These are phyloP conservation scores for Apodemia mormo DNA, from an alignment of 2,888 invertebrate species.

Conservation along the genomic window DNA sequence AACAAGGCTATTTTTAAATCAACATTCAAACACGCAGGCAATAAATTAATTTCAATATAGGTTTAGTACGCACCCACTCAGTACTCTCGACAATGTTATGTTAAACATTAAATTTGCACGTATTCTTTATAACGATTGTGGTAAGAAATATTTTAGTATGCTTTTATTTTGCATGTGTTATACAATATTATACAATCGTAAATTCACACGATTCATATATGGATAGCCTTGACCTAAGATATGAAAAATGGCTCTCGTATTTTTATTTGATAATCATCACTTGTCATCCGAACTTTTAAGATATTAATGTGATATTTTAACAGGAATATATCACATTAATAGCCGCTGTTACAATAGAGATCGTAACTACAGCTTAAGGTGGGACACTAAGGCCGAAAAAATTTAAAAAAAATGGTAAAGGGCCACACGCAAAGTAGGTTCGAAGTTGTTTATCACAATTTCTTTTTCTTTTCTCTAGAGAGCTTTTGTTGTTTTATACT, in stretches of 20 bases:
- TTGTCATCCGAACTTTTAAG: not conserved
- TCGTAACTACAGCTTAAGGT: no score
- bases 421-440: no score
- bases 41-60: constrained; percentile 5
- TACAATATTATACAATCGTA: constrained; percentile 5
- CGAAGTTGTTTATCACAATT: no score
- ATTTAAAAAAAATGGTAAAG: no score
- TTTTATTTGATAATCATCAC: constrained; percentile 1
- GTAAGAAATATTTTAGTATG: not conserved
- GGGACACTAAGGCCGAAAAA: no score
- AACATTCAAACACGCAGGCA: constrained; percentile 2
- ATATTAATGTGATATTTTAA: not conserved
- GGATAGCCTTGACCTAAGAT: constrained; percentile 15
- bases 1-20: constrained; percentile 13
- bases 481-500: no score
- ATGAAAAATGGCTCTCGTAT: constrained; percentile 5
- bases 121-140: not conserved
- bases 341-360: no score
- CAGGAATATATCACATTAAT: no score
- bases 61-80: constrained; percentile 14
- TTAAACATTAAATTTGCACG: not conserved
- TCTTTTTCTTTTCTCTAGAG: no score
- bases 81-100: not conserved
- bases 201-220: constrained; percentile 12
- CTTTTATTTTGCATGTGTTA: not conserved